Percentiles rank a stretch among this genome's conserved stretches.
phyloP scores from a whole-genome alignment of 2,113 vertebrate species.

The Myiozetetes cayanensis region DNA sequence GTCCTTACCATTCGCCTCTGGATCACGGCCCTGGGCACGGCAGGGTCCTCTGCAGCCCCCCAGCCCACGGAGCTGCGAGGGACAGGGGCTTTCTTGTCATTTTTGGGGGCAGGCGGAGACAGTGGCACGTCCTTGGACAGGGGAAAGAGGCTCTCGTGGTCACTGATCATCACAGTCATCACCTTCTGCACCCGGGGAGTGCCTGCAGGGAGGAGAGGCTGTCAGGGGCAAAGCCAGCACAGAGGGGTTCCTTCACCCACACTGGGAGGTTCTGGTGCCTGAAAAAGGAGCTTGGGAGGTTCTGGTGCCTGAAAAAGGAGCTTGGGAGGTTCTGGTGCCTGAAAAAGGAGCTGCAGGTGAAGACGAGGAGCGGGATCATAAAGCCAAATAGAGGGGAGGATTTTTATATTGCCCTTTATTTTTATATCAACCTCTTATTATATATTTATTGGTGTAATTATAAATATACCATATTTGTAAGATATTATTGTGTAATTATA shows the following conservation, averaged over 20 bases:
- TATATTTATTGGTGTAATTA: neutral
- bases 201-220: constrained; percentile 69
- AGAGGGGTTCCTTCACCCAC: accelerated
- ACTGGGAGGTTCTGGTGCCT: neutral
- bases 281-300: neutral
- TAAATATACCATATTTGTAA: neutral
- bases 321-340: neutral
- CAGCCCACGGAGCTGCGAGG: constrained; percentile 91
- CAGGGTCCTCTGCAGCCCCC: constrained; percentile 81
- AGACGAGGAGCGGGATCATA: neutral
- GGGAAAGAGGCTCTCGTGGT: constrained; percentile 87
- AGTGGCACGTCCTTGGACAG: constrained; percentile 77
- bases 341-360: neutral
- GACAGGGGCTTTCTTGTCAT: constrained; percentile 73
- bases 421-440: neutral
- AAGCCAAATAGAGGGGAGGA: neutral
- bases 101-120: constrained; percentile 70
- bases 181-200: constrained; percentile 92
- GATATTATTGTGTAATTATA: neutral
- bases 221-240: neutral
- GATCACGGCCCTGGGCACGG: neutral
- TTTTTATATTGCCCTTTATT: neutral
- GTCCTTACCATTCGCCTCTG: constrained; percentile 40
- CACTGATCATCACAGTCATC: constrained; percentile 94
- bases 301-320: neutral